Conservation (phyloP, 1,140 invertebrate species). For the Meloidogyne exigua region DNA sequence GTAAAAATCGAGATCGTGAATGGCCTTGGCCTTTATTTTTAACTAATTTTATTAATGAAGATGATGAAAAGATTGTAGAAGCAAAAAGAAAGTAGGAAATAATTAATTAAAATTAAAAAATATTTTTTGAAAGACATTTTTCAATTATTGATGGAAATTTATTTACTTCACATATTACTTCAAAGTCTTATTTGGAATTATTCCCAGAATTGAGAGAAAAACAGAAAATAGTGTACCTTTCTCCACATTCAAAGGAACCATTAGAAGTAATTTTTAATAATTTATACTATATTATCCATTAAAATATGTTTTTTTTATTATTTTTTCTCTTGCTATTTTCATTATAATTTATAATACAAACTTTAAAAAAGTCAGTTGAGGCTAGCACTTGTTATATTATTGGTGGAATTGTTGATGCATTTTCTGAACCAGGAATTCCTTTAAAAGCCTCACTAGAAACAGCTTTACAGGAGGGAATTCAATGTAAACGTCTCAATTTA, state of each 20-base stretch:
- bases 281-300: too few species aligned
- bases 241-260: constrained; percentile 33
- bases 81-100: background rate
- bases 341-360: background rate
- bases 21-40: constrained; percentile 35
- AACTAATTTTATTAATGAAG: constrained; percentile 17
- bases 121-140: background rate
- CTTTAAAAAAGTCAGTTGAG: constrained; percentile 15
- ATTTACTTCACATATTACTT: constrained; percentile 18
- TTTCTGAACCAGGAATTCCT: constrained; percentile 24
- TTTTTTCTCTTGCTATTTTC: too few species aligned
- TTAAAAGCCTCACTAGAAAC: constrained; percentile 23
- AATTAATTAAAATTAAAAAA: background rate
- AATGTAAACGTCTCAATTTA: constrained; percentile 13
- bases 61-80: constrained; percentile 6
- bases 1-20: constrained; percentile 19
- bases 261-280: constrained; percentile 19
- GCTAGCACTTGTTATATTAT: constrained; percentile 37
- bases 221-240: constrained; percentile 35
- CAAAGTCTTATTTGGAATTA: constrained; percentile 32
- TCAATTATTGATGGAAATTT: background rate
- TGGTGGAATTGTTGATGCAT: constrained; percentile 40
- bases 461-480: constrained; percentile 24
- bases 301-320: too few species aligned
- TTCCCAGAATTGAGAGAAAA: constrained; percentile 20